Evolutionary conservation across 2,113 vertebrate genomes (phyloP), one percentile per base, ranked within the genome.

Genomic region (Misgurnus mizolepis): DNA sequence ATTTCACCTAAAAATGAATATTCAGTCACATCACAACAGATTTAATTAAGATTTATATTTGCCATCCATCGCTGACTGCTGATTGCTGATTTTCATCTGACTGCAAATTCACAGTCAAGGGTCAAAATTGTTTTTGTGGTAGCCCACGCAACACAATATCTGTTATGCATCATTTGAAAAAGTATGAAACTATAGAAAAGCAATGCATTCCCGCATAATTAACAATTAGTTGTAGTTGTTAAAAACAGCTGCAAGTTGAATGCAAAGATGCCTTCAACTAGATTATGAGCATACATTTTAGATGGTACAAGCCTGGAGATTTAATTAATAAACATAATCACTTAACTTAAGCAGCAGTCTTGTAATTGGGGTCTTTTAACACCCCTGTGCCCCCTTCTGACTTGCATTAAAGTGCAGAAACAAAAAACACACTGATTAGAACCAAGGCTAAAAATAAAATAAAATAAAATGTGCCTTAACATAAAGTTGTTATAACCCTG

Each of bases 271-370:
- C 39, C 76, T 68, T 81, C 66, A 49, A 62, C 41, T 49, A 22
- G 41, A 80, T 40, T 68, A 17, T 9, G 64, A 56, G 18, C 22
- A 65, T 78, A 41, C 7, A 79, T 56, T 64, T 53, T 40, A 15
- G 67, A 47, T 78, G 62, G 47, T 47, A 40, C 58, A 74, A 62
- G 55, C 34, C 40, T 55, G 34, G 39, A 67, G 68, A 8, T 61
- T 78, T n/a, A 71, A 78, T 70, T 62, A 82, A 77, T 78, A 39
- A 11, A 39, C n/a, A 22, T 78, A 78, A 78, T 82, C 9, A 47
- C n/a, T 72, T 40, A 60, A 58, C 47, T 67, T 73, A n/a, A 78
- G 75, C 55, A 22, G 50, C 12, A 65, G 40, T 70, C 60, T 56
- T 75, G 41, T 71, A n/a, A 58, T 65, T 76, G 47, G 15, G 27